Evolutionary conservation across 2,113 vertebrate species (phyloP).

Genomic region (Riparia riparia): DNA sequence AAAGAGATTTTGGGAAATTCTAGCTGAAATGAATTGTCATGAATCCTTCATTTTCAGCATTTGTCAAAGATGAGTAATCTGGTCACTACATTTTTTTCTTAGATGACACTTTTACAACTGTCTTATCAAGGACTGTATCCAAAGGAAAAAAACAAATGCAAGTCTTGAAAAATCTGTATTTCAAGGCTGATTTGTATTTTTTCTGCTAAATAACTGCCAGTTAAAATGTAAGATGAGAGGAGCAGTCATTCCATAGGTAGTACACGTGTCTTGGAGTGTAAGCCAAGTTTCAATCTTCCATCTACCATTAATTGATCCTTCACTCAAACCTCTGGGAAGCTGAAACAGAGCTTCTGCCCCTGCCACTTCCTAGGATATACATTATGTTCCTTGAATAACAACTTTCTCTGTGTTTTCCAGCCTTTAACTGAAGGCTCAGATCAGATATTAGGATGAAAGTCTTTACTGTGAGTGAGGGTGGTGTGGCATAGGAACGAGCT

Average conservation of each 20-base stretch:
- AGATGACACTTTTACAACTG: not conserved
- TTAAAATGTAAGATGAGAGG: not conserved
- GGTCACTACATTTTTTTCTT: not conserved
- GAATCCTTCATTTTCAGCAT: not conserved
- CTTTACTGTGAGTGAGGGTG: too few species aligned
- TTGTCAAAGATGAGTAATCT: not conserved
- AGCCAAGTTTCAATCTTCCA: not conserved
- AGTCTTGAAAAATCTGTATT: not conserved
- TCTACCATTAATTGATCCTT: not conserved
- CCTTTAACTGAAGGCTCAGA: not conserved
- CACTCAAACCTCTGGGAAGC: not conserved
- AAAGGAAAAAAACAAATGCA: not conserved
- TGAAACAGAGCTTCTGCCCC: not conserved
- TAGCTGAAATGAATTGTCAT: not conserved
- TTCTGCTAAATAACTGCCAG: not conserved
- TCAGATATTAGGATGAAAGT: not conserved
- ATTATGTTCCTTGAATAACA: not conserved
- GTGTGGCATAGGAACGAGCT: not conserved
- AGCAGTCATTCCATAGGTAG: not conserved
- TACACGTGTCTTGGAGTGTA: not conserved
- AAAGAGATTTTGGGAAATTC: not conserved
- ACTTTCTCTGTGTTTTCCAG: not conserved
- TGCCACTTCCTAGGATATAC: not conserved
- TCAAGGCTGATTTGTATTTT: not conserved
- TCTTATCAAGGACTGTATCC: not conserved